Conservation (phyloP, 1,140 invertebrate species). For the Drosophila sp. region DNA sequence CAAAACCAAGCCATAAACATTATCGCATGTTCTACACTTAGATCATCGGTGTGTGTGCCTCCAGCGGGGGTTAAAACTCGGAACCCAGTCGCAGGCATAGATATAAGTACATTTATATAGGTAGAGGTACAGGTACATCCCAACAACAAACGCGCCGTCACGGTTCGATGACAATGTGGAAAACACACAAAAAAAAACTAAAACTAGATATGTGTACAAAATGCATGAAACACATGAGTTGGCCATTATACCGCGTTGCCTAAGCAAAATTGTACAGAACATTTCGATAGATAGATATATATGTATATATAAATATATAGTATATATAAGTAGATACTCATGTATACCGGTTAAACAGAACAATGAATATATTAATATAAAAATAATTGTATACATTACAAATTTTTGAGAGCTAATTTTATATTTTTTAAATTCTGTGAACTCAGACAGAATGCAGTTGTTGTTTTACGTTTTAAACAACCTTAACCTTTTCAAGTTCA, state of each 20-base stretch:
- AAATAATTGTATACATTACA: conserved; percentile 8
- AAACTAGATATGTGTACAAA: conserved; percentile 32
- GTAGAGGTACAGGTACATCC: conserved; percentile 65
- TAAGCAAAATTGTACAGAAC: conserved; percentile 8
- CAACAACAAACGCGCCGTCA: conserved; percentile 60
- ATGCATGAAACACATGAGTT: conserved; percentile 54
- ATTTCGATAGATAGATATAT: conserved; percentile 5
- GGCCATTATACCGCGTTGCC: not conserved
- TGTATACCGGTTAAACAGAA: conserved; percentile 40
- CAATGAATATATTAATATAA: conserved; percentile 34
- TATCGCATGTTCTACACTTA: conserved; percentile 80
- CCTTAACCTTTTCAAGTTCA: too few relatives aligned
- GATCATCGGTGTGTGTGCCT: conserved; percentile 55
- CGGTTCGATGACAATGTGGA: conserved; percentile 74
- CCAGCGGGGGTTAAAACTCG: conserved; percentile 61
- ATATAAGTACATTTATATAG: conserved; percentile 13
- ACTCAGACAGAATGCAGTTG: too few relatives aligned
- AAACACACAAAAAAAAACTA: conserved; percentile 47
- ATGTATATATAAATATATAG: conserved; percentile 13
- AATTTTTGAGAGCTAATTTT: conserved; percentile 6
- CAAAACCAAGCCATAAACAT: conserved; percentile 63
- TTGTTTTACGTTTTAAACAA: too few relatives aligned
- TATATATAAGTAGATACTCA: not conserved
- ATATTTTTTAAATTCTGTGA: not conserved
- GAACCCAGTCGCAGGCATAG: conserved; percentile 5